phyloP scores from a whole-genome alignment of 2,797 vertebrate genomes.

The Eulemur rubriventer region DNA sequence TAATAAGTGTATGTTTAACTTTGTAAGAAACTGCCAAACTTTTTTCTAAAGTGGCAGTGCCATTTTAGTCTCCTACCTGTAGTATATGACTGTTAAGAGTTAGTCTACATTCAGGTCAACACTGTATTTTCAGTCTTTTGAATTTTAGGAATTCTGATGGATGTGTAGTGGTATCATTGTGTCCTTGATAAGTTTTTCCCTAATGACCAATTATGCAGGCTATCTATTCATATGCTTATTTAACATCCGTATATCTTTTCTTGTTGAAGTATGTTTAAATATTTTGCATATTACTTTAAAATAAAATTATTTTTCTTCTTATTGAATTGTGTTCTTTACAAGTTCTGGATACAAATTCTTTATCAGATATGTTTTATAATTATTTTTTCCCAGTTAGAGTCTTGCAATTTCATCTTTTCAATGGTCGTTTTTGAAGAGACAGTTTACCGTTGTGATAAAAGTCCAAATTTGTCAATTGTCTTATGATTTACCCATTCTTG shows the following conservation, averaged over 20 bases:
- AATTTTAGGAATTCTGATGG: neutral
- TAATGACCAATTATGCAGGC: neutral
- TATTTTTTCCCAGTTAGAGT: neutral
- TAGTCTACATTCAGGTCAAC: neutral
- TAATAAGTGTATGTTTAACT: neutral
- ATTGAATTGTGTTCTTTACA: neutral
- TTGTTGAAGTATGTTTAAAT: slow-evolving; percentile 2
- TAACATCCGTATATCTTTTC: neutral
- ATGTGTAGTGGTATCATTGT: neutral
- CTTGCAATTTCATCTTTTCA: neutral
- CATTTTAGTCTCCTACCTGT: neutral
- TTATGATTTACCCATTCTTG: neutral
- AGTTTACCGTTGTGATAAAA: neutral
- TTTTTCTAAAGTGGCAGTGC: neutral
- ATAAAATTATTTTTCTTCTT: neutral
- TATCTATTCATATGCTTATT: neutral
- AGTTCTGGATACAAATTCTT: neutral
- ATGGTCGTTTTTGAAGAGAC: neutral
- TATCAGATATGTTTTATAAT: neutral
- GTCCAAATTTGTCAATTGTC: neutral
- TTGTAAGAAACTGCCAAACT: neutral
- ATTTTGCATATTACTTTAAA: neutral
- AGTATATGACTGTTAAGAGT: neutral
- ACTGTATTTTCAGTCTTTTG: neutral
- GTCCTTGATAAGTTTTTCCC: neutral